Conservation (phyloP, 2,888 invertebrate genomes). For the Macrosiphum euphorbiae region DNA sequence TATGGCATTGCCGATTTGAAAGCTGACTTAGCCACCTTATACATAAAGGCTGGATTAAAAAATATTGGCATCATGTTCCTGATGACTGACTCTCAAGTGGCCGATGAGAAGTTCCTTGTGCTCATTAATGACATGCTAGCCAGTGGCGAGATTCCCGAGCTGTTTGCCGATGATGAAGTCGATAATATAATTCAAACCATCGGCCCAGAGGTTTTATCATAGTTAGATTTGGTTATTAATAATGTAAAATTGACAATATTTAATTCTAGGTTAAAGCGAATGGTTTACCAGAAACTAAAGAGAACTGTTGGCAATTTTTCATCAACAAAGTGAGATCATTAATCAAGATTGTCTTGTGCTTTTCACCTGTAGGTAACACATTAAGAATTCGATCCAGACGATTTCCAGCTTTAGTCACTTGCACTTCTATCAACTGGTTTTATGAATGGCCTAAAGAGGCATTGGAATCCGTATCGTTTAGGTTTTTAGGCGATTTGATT, state of each 20-base stretch:
- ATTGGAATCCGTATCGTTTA: slow-evolving; percentile 86
- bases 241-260: background rate
- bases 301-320: slow-evolving; percentile 96
- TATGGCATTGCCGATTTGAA: slow-evolving; percentile 87
- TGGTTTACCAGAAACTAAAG: slow-evolving; percentile 86
- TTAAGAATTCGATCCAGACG: slow-evolving; percentile 88
- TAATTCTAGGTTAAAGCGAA: slow-evolving; percentile 79
- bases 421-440: slow-evolving; percentile 96
- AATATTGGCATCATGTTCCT: slow-evolving; percentile 87
- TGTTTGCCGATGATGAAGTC: slow-evolving; percentile 90
- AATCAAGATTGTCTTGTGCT: slow-evolving; percentile 87
- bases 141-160: slow-evolving; percentile 92
- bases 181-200: slow-evolving; percentile 87
- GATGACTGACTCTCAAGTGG: slow-evolving; percentile 94
- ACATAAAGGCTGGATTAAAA: slow-evolving; percentile 89
- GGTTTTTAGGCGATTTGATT: slow-evolving; percentile 84
- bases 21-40: slow-evolving; percentile 78
- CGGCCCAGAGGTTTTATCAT: slow-evolving; percentile 76
- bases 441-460: slow-evolving; percentile 97
- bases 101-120: slow-evolving; percentile 91
- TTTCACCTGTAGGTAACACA: slow-evolving; percentile 94
- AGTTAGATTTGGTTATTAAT: background rate
- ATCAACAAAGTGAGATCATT: slow-evolving; percentile 88
- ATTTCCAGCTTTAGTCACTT: slow-evolving; percentile 94
- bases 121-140: slow-evolving; percentile 93